Percentiles rank a stretch among this genome's conserved stretches.
Conservation (phyloP, 2,797 vertebrate genomes). For the Sylvilagus floridanus region DNA sequence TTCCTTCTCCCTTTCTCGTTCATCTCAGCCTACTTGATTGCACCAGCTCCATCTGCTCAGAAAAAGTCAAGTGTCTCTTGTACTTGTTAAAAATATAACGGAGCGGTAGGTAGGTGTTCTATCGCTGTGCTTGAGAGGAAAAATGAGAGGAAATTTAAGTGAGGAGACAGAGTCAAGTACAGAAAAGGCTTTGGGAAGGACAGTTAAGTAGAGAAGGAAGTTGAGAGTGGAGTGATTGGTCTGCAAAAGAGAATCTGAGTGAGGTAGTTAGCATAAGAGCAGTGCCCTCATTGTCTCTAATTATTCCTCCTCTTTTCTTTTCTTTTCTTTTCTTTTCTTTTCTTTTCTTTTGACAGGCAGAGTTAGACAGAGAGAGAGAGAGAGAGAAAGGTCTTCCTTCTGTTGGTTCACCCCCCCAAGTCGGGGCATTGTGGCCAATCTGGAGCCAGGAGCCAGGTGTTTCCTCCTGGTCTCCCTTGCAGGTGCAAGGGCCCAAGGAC, state of each 20-base stretch:
- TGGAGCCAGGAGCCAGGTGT: too few relatives aligned
- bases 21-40: background rate
- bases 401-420: too few relatives aligned
- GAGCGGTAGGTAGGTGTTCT: background rate
- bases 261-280: background rate
- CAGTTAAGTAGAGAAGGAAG: background rate
- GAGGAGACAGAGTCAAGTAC: background rate
- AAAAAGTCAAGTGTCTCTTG: background rate
- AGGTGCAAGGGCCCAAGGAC: too few relatives aligned
- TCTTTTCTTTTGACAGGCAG: too few relatives aligned
- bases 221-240: background rate
- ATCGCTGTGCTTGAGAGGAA: background rate
- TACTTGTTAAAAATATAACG: background rate
- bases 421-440: too few relatives aligned
- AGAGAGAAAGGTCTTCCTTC: too few relatives aligned
- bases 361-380: too few relatives aligned
- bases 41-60: background rate
- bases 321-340: too few relatives aligned
- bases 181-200: background rate
- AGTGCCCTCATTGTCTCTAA: background rate
- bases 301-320: too few relatives aligned
- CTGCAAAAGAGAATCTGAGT: background rate
- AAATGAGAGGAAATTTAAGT: background rate
- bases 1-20: background rate
- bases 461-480: too few relatives aligned